Conservation (phyloP, 2,888 invertebrate species). For the Caradrina clavipalpis region DNA sequence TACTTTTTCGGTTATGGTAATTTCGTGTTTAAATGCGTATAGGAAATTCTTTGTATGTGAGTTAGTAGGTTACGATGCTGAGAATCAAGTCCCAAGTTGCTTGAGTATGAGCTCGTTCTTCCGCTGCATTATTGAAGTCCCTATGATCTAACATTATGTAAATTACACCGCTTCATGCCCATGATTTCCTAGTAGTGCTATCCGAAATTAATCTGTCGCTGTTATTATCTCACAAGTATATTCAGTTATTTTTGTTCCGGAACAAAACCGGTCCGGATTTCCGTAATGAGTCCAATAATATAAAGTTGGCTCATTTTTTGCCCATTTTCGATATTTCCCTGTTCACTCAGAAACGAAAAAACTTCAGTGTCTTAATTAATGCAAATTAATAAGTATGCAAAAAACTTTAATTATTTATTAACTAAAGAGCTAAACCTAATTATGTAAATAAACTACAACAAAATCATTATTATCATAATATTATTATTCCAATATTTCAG, state of each 20-base stretch:
- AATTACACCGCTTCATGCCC: conserved; percentile 8
- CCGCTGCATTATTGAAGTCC: conserved; percentile 8
- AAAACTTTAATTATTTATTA: conserved; percentile 9
- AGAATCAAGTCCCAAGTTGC: conserved; percentile 4
- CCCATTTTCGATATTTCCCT: conserved; percentile 22
- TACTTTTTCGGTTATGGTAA: conserved; percentile 24
- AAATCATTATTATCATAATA: neutral
- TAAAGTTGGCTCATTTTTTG: conserved; percentile 27
- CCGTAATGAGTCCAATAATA: conserved; percentile 23
- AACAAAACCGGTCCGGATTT: conserved; percentile 34
- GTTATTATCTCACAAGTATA: conserved; percentile 23
- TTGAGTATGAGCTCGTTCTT: neutral
- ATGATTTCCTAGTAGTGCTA: conserved; percentile 50
- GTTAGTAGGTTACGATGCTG: conserved; percentile 5
- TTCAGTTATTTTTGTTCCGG: conserved; percentile 23
- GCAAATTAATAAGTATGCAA: neutral
- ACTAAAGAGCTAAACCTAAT: neutral
- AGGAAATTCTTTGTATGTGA: conserved; percentile 29
- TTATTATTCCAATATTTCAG: conserved; percentile 4
- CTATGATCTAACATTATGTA: conserved; percentile 22
- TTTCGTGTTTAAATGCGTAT: conserved; percentile 21
- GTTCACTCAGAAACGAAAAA: conserved; percentile 12
- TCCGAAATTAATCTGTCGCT: conserved; percentile 43
- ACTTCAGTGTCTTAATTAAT: neutral
- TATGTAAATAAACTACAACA: neutral